A percentile compares a stretch with the other conserved stretches of the same genome.
These are phyloP conservation scores for Alca torda DNA, from an alignment of 2,797 vertebrate genomes.

Conservation along the genomic window DNA sequence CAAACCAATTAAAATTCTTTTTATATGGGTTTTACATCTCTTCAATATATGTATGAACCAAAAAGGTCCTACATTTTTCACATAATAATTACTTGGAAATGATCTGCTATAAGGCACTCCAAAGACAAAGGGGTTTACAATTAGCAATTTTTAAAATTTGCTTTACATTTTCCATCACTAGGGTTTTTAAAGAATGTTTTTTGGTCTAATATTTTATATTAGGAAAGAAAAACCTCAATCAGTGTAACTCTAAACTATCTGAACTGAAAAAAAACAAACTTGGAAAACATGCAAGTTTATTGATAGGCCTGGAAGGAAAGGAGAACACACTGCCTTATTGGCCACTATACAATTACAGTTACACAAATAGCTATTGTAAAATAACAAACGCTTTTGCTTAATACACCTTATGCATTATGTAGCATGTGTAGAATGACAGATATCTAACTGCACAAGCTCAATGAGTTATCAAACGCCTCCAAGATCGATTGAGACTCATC, in stretches of 20 bases:
- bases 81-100: constrained; percentile 61
- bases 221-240: constrained; percentile 48
- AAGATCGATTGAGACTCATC: neutral
- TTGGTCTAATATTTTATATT: constrained; percentile 49
- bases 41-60: constrained; percentile 16
- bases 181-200: constrained; percentile 45
- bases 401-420: neutral
- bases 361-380: neutral
- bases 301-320: constrained; percentile 9
- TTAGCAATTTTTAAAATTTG: constrained; percentile 37
- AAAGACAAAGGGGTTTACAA: constrained; percentile 52
- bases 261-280: constrained; percentile 16
- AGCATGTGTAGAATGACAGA: neutral
- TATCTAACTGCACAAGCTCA: neutral
- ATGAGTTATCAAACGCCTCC: neutral
- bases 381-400: neutral
- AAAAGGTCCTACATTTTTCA: constrained; percentile 11
- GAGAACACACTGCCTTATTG: constrained; percentile 2
- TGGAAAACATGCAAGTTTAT: constrained; percentile 1
- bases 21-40: constrained; percentile 1
- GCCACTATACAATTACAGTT: neutral
- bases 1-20: constrained; percentile 65
- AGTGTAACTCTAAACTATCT: constrained; percentile 10
- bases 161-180: constrained; percentile 48
- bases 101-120: constrained; percentile 12